Conservation (phyloP, 2,888 invertebrate species). For the Microctonus aethiopoides region DNA sequence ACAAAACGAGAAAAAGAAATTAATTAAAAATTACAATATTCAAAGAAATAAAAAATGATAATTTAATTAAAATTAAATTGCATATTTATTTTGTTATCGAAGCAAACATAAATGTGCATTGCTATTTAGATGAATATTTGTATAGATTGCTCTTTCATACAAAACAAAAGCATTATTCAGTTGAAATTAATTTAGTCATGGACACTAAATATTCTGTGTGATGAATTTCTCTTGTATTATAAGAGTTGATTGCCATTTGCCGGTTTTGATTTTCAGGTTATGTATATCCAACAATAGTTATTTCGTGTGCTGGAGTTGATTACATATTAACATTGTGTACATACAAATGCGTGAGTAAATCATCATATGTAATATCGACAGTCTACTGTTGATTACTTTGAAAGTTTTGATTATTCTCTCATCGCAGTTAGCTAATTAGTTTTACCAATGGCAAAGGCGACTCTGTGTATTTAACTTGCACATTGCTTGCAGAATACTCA, state of each 20-base stretch:
- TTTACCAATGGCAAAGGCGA: not conserved
- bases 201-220: not conserved
- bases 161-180: not conserved
- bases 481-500: no score
- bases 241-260: not conserved
- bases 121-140: not conserved
- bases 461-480: not conserved
- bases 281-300: not conserved
- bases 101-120: not conserved
- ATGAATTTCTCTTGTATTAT: not conserved
- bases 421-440: not conserved
- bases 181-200: not conserved
- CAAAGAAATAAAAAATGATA: no score
- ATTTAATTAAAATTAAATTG: not conserved
- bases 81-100: not conserved
- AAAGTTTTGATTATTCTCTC: not conserved
- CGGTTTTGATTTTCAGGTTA: not conserved
- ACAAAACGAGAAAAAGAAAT: no score
- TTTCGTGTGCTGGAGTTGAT: not conserved
- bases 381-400: constrained; percentile 4
- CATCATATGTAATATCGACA: no score
- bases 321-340: not conserved
- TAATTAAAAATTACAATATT: no score
- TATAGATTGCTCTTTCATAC: not conserved
- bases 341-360: constrained; percentile 9